phyloP scores from a whole-genome alignment of 2,797 vertebrate species.

The Sebastes iracundus region DNA sequence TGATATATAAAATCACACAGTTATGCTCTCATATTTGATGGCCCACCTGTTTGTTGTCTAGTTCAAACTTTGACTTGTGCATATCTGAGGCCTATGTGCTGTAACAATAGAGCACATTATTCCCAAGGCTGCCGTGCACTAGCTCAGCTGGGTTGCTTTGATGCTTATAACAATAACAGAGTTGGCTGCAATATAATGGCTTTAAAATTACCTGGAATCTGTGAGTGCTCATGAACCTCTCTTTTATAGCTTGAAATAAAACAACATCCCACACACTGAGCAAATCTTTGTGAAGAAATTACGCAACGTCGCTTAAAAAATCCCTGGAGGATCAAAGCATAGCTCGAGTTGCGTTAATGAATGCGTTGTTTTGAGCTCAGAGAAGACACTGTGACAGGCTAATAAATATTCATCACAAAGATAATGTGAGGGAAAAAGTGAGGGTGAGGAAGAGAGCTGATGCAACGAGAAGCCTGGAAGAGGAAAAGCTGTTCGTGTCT shows the following conservation, averaged over 20 bases:
- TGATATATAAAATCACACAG: neutral
- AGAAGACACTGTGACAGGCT: constrained; percentile 64
- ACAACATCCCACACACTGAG: constrained; percentile 27
- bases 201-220: constrained; percentile 26
- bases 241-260: constrained; percentile 28
- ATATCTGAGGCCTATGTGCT: neutral
- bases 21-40: neutral
- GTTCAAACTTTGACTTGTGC: neutral
- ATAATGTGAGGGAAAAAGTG: constrained; percentile 10
- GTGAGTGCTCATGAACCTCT: neutral
- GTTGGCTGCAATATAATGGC: constrained; percentile 32
- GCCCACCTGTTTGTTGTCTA: neutral
- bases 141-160: neutral
- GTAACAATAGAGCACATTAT: neutral
- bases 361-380: constrained; percentile 70
- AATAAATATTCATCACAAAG: constrained; percentile 71
- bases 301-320: constrained; percentile 26
- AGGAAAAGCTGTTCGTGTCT: constrained; percentile 32
- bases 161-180: constrained; percentile 6
- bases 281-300: constrained; percentile 39
- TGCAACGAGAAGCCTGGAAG: constrained; percentile 32
- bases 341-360: constrained; percentile 53
- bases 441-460: constrained; percentile 33
- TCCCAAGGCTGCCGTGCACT: neutral
- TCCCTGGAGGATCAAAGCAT: constrained; percentile 44